These are phyloP conservation scores for Monopis laevigella DNA, from an alignment of 2,888 invertebrate species.

Conservation along the genomic window DNA sequence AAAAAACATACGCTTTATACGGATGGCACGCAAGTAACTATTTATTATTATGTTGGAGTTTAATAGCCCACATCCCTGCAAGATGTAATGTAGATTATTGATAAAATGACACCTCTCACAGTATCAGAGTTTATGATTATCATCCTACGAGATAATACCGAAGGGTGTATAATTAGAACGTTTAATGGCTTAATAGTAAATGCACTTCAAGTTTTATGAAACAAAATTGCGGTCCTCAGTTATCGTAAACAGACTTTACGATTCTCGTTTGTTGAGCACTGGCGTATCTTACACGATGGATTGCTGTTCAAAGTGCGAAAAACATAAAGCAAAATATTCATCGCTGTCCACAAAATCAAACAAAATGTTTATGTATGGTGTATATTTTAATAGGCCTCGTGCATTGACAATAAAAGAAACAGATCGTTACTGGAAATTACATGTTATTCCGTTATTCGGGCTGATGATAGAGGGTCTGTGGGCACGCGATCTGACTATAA, in stretches of 20 bases:
- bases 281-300: conserved; percentile 1
- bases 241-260: conserved; percentile 5
- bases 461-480: conserved; percentile 41
- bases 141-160: neutral
- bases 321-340: neutral
- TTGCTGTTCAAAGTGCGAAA: conserved; percentile 3
- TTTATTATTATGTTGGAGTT: neutral
- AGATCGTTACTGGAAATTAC: conserved; percentile 60
- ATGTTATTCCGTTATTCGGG: conserved; percentile 49
- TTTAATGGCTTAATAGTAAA: conserved; percentile 9
- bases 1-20: no score
- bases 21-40: no score
- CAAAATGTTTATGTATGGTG: conserved; percentile 8
- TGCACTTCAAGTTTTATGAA: conserved; percentile 4
- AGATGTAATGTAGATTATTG: neutral
- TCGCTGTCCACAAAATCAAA: neutral
- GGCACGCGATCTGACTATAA: conserved; percentile 57
- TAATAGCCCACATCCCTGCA: neutral
- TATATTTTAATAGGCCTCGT: conserved; percentile 28
- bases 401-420: conserved; percentile 50
- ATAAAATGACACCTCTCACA: conserved; percentile 4
- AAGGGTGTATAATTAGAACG: conserved; percentile 4
- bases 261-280: conserved; percentile 1
- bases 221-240: conserved; percentile 4
- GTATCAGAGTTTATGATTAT: conserved; percentile 2